phyloP scores from a whole-genome alignment of 2,797 vertebrate genomes.

The Capromys pilorides region DNA sequence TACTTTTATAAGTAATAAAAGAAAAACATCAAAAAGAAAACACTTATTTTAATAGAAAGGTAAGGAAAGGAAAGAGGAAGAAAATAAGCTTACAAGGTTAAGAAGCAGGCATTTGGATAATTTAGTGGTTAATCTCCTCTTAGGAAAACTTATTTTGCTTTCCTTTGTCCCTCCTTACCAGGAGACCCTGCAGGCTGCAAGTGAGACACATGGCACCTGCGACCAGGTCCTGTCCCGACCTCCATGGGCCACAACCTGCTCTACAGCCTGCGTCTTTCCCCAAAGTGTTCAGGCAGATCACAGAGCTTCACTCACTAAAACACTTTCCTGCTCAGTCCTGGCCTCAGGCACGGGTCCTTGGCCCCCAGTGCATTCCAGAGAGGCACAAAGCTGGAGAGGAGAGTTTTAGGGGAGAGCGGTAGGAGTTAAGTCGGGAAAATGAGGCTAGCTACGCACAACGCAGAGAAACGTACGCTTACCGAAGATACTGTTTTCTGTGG shows the following conservation, averaged over 20 bases:
- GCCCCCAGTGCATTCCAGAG: neutral
- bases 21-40: neutral
- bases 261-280: neutral
- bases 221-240: neutral
- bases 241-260: neutral
- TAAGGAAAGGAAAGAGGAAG: neutral
- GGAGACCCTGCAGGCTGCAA: neutral
- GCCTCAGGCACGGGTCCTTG: neutral
- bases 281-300: neutral
- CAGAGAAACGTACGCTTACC: no score
- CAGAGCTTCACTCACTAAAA: neutral
- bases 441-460: neutral
- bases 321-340: neutral
- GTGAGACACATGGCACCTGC: neutral
- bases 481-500: no score
- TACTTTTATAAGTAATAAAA: neutral
- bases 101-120: neutral
- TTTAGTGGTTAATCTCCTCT: neutral
- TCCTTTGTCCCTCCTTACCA: neutral
- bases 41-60: neutral
- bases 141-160: neutral
- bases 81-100: neutral
- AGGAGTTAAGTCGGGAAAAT: neutral
- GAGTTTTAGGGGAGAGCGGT: no score
- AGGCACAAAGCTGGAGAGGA: neutral